Base-by-base conservation (phyloP, 2,113 vertebrate species). In the Arenaria interpres region DNA sequence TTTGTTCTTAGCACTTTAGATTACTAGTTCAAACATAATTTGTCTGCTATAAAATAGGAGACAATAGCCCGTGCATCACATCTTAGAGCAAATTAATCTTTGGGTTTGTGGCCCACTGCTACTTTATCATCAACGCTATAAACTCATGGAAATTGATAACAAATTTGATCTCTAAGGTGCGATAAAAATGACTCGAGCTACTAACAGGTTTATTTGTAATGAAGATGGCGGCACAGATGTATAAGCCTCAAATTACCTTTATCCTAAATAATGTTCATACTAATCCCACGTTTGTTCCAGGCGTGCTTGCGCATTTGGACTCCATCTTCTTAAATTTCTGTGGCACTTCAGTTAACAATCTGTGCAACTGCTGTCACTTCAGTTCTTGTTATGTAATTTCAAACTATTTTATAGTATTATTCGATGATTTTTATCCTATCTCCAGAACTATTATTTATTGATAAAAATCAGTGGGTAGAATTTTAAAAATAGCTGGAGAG, bases 1-100 rank as follows among this genome's bases (percentile, higher is more conserved):
- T 96, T 88, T 97, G 94, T 97, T 95, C 73, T 92, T 93, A 91
- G 82, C 72, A 90, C 75, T 72, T 80, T 32, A 82, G 53, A 74
- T 97, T 96, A 92, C 90, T 77, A 91, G 92, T 91, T 96, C 95
- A 97, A 96, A 97, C 68, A 91, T 80, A 91, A 96, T 96, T 95
- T 90, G 54, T 93, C 48, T 79, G 64, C 93, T 95, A 82, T 85
- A 90, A 97, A 96, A 93, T 81, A 89, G 87, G 27, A 71, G 66
- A 97, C 97, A 96, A 95, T 82, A 95, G 45, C 60, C 54, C 1
- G 14, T 35, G 96, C 72, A 74, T 88, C 84, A 93, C 53, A 75
- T 46, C 62, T 94, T 93, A 6, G 13, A 82, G 45, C 37, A 91
- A 92, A 94, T 97, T 88, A 96, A 96, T 97, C 90, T 92, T 86